Conservation (phyloP, 1,140 invertebrate species). For the Agrilus planipennis region DNA sequence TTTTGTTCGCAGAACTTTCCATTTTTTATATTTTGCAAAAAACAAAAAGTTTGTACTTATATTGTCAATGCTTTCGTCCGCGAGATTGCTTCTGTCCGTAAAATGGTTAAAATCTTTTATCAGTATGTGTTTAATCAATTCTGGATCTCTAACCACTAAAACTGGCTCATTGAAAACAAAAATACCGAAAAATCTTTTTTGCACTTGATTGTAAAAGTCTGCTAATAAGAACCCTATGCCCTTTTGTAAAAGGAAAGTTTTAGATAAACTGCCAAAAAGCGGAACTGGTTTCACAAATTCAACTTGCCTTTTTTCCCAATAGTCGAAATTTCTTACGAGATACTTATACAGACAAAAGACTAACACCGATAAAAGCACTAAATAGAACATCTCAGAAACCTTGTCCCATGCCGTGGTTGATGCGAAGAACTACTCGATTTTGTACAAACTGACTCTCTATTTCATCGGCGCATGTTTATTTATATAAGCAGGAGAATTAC, state of each 20-base stretch:
- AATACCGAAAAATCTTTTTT: conserved; percentile 29
- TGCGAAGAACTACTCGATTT: no score
- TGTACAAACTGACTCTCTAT: no score
- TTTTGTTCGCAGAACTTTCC: conserved; percentile 38
- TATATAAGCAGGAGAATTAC: no score
- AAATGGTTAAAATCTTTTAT: conserved; percentile 42
- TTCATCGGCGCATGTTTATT: no score
- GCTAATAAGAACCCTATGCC: conserved; percentile 15
- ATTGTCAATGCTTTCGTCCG: conserved; percentile 29
- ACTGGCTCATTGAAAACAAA: conserved; percentile 33
- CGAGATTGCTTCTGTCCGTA: conserved; percentile 24
- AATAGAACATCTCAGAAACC: no score
- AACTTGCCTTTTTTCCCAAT: conserved; percentile 37
- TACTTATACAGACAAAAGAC: conserved; percentile 11
- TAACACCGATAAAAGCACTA: no score
- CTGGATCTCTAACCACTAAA: conserved; percentile 34
- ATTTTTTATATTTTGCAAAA: conserved; percentile 30
- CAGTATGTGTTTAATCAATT: conserved; percentile 37
- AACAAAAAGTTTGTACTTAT: conserved; percentile 28
- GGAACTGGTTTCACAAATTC: conserved; percentile 22
- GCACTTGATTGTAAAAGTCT: conserved; percentile 21
- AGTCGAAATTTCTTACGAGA: conserved; percentile 25
- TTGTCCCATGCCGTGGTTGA: no score
- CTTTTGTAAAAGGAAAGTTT: conserved; percentile 15
- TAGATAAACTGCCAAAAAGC: conserved; percentile 29